Base-by-base conservation (phyloP, 2,888 invertebrate genomes). In the Dicranocentrus wangi region DNA sequence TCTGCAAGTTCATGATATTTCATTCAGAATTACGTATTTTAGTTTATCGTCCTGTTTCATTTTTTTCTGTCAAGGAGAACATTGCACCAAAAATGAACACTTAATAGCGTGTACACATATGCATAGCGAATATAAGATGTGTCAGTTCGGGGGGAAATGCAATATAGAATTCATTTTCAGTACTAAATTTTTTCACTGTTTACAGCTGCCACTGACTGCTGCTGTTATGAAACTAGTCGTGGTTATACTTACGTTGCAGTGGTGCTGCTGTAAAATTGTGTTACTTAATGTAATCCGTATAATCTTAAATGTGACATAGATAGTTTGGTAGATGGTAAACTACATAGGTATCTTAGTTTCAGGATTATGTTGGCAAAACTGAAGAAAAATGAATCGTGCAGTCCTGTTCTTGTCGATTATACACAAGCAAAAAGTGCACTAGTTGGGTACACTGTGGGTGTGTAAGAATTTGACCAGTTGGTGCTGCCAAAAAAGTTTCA, bases 381-480 rank as follows among this genome's bases (percentile, higher is more conserved):
- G 60, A 53, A 13, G 15, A 66, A 76, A 76, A 76, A 76, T 47
- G 68, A 61, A 75, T 75, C 58, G 43, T 69, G 42, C 42, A 66
- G 75, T 39, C n/a, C 47, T 27, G 68, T 68, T 69, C 68, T 51
- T 77, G 69, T 61, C 76, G 66, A 76, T 77, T 65, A 79, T 71
- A 55, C 58, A 43, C 25, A 53, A 53, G 65, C 28, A 63, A n/a
- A 63, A 51, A 70, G 63, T 42, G 53, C 39, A 53, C 61, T 51
- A 43, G 69, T n/a, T 2, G 47, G 13, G n/a, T 79, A 25, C n/a
- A n/a, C 71, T 71, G 79, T 79, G 79, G 79, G 79, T 79, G 79
- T 79, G 66, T 70, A 79, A 79, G 79, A 79, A 79, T 79, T 79
- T 79, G 79, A 79, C 79, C 79, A 66, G 79, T 58, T 71, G 17